Base-by-base conservation (phyloP, 1,140 invertebrate genomes). In the Drosophila ercepeae region DNA sequence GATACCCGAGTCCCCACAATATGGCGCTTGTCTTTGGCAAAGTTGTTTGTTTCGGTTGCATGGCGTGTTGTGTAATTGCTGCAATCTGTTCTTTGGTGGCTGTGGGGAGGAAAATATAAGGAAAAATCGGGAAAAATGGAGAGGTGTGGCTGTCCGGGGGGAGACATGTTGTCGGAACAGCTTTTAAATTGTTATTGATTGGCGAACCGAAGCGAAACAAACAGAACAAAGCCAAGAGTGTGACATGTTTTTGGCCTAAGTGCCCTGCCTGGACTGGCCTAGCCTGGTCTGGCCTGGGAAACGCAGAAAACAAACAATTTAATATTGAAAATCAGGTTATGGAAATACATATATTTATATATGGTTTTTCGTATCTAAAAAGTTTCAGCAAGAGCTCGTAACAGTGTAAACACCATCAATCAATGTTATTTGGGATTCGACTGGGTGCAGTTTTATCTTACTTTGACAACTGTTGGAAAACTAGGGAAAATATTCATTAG, bases 171-270 rank as follows among this genome's bases (percentile, higher is more conserved):
- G 81, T 86, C 67, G 54, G 58, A 84, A 84, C 81, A 84, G 81
- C 81, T 84, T 84, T 86, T 84, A 84, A 84, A 84, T 84, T 81
- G 76, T 86, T 84, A 84, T 84, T 84, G 81, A 84, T 84, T 84
- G 81, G 75, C 68, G 32, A 16, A 49, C 16, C 54, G 46, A 54
- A 41, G 32, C 32, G 36, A 58, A 25, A 44, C 45, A 55, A 39
- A 75, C 42, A 67, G 53, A 67, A 55, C 53, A 46, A 49, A 19
- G 19, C 54, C 23, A 19, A 69, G 64, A 60, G 36, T 75, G 75
- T 69, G 69, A 82, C 75, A 84, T 71, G 64, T 71, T 84, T 81
- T 59, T 7, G 25, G 29, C 42, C 45, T 42, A 57, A 79, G 72
- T 71, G 53, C 48, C 25, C 7, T 7, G 25, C 25, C 29, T n/a